These are phyloP conservation scores for Delia radicum DNA, from an alignment of 1,140 invertebrate genomes.

Conservation along the genomic window DNA sequence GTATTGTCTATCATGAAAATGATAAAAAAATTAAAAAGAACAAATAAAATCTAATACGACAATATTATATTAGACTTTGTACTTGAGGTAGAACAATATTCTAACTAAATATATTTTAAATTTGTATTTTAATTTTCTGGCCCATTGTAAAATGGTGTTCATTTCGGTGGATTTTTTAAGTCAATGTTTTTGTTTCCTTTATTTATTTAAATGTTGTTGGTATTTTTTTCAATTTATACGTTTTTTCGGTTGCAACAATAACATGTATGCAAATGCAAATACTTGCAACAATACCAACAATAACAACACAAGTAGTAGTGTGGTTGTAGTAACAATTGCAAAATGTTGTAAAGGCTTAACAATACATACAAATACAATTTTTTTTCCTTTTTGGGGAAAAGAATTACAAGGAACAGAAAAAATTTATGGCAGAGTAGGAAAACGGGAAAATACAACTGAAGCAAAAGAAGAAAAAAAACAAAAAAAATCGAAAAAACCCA, in stretches of 20 bases:
- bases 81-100: too few species aligned
- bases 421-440: not conserved
- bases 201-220: not conserved
- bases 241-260: constrained; percentile 1
- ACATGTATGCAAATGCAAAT: not conserved
- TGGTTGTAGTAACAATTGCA: constrained; percentile 6
- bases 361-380: constrained; percentile 21
- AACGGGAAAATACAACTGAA: not conserved
- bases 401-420: too few species aligned
- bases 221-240: constrained; percentile 8
- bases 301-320: not conserved
- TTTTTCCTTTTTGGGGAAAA: too few species aligned
- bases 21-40: too few species aligned
- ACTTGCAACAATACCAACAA: not conserved
- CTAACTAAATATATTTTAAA: too few species aligned
- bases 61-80: too few species aligned
- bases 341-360: constrained; percentile 23
- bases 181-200: too few species aligned
- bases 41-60: too few species aligned
- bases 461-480: not conserved
- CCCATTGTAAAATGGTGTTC: too few species aligned
- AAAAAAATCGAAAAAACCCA: constrained; percentile 14
- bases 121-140: too few species aligned
- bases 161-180: too few species aligned
- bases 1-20: too few species aligned